These are phyloP conservation scores for Saguinus midas DNA, from an alignment of 2,113 vertebrate genomes.

Conservation along the genomic window DNA sequence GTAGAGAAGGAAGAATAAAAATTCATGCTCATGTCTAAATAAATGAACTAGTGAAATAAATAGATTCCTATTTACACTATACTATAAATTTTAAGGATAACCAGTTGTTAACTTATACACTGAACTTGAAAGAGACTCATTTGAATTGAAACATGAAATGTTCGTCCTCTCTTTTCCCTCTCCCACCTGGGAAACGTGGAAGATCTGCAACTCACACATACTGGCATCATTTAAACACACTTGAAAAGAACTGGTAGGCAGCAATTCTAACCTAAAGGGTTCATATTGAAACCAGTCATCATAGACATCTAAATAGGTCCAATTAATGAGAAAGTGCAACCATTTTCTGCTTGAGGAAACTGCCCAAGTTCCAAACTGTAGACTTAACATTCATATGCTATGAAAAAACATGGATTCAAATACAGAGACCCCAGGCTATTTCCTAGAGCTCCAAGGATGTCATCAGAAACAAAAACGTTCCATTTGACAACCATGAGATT, in stretches of 20 bases:
- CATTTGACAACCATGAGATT: neutral
- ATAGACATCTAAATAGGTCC: neutral
- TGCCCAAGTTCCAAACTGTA: neutral
- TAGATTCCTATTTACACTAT: neutral
- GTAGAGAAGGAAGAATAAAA: neutral
- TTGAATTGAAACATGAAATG: neutral
- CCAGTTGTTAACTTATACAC: neutral
- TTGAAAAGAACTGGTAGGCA: neutral
- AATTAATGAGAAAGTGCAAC: neutral
- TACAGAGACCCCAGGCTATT: neutral
- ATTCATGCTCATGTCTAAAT: neutral
- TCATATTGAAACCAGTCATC: neutral
- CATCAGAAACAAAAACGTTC: neutral
- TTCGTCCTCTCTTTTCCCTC: neutral
- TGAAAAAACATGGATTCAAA: neutral
- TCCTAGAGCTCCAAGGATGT: neutral
- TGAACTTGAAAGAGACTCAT: neutral
- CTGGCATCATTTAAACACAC: slow-evolving; percentile 29
- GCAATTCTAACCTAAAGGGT: neutral
- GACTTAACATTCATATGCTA: neutral
- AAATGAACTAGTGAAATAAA: neutral
- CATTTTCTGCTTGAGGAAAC: neutral
- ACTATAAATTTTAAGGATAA: neutral
- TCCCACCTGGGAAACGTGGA: neutral
- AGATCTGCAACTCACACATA: neutral